These are phyloP conservation scores for Brachyopa scutellaris DNA, from an alignment of 2,888 invertebrate species.

Conservation along the genomic window DNA sequence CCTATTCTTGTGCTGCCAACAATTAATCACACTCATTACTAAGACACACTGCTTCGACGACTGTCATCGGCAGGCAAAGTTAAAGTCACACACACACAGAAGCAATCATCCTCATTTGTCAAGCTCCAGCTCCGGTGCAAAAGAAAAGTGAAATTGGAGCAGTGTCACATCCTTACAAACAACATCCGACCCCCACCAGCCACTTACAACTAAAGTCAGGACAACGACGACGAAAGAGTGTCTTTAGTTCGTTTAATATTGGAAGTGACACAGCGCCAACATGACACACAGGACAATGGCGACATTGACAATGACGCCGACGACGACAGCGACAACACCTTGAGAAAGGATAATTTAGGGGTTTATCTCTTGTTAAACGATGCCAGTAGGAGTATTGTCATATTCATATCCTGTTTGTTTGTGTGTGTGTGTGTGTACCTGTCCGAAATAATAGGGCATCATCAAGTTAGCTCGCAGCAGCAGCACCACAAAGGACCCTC, in stretches of 20 bases:
- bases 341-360: constrained; percentile 71
- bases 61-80: constrained; percentile 59
- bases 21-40: constrained; percentile 67
- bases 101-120: constrained; percentile 64
- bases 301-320: constrained; percentile 60
- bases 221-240: constrained; percentile 36
- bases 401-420: constrained; percentile 34
- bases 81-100: constrained; percentile 42
- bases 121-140: constrained; percentile 21
- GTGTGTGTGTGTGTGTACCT: constrained; percentile 41
- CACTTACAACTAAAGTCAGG: constrained; percentile 66
- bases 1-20: constrained; percentile 24
- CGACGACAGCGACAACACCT: constrained; percentile 53
- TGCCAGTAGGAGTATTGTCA: constrained; percentile 64
- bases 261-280: constrained; percentile 69
- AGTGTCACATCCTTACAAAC: constrained; percentile 52
- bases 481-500: constrained; percentile 64
- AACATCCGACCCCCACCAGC: constrained; percentile 37
- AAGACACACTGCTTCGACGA: constrained; percentile 38
- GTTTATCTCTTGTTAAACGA: constrained; percentile 70
- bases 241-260: constrained; percentile 67
- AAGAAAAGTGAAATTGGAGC: constrained; percentile 61
- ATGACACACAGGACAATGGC: constrained; percentile 65
- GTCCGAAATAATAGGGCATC: constrained; percentile 69
- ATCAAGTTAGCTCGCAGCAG: constrained; percentile 61